These are phyloP conservation scores for Coreoperca whiteheadi DNA, from an alignment of 2,113 vertebrate species.

Conservation along the genomic window DNA sequence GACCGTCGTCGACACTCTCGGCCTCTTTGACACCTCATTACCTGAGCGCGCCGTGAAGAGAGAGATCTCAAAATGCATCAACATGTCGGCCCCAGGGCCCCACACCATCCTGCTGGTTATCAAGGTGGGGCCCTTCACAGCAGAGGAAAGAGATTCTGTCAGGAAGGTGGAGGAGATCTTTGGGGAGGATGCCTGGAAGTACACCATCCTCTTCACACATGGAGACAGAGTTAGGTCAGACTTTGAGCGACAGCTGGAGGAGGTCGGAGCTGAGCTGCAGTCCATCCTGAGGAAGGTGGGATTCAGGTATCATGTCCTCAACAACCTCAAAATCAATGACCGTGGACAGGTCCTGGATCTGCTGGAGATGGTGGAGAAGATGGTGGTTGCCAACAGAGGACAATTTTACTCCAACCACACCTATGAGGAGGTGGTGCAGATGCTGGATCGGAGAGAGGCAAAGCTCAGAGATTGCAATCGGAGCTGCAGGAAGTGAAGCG, in stretches of 20 bases:
- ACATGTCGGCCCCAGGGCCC: constrained; percentile 58
- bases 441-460: constrained; percentile 24
- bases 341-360: constrained; percentile 44
- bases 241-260: background rate
- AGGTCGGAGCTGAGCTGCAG: constrained; percentile 4
- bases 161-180: constrained; percentile 47
- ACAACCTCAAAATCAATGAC: constrained; percentile 27
- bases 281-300: constrained; percentile 28
- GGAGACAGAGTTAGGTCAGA: background rate
- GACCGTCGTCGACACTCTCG: constrained; percentile 44
- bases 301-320: constrained; percentile 42
- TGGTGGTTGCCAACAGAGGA: constrained; percentile 37
- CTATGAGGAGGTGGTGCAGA: background rate
- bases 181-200: constrained; percentile 2
- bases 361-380: constrained; percentile 52
- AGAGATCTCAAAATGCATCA: constrained; percentile 37
- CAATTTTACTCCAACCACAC: constrained; percentile 43
- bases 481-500: too few relatives aligned
- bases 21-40: constrained; percentile 24
- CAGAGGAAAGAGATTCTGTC: background rate
- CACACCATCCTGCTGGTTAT: constrained; percentile 59
- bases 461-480: background rate
- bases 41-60: background rate
- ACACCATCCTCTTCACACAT: constrained; percentile 54
- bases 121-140: constrained; percentile 15